Evolutionary conservation across 2,797 vertebrate species (phyloP).

Genomic region (Pangasius djambal): DNA sequence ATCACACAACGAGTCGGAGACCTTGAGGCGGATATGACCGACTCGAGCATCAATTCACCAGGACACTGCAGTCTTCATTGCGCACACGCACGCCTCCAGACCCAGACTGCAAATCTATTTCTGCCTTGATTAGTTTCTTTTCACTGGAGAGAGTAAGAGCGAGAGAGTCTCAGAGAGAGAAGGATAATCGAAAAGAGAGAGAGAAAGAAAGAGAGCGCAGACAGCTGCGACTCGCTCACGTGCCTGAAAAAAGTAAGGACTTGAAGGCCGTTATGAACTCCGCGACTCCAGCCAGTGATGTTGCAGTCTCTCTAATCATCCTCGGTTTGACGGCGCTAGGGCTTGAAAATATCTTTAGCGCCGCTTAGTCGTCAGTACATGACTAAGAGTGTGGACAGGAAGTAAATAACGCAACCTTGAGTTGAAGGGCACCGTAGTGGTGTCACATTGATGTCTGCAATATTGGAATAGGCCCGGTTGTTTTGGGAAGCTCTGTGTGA

Average conservation of each 20-base stretch:
- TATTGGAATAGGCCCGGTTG: background rate
- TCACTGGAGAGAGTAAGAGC: constrained; percentile 54
- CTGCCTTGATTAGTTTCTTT: constrained; percentile 68
- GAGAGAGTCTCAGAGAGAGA: constrained; percentile 17
- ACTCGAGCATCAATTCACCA: constrained; percentile 60
- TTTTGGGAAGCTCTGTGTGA: background rate
- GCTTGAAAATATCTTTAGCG: background rate
- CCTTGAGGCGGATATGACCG: constrained; percentile 58
- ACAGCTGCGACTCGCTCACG: background rate
- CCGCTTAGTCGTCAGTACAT: background rate
- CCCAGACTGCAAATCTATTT: constrained; percentile 60
- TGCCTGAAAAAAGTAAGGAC: constrained; percentile 16
- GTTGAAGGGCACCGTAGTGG: background rate
- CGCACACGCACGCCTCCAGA: constrained; percentile 41
- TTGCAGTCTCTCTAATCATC: background rate
- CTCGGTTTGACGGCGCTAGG: background rate
- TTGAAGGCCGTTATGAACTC: background rate
- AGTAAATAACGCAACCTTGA: background rate
- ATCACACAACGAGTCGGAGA: constrained; percentile 57
- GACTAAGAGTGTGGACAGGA: background rate
- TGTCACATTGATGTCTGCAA: background rate
- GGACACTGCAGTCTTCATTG: constrained; percentile 36
- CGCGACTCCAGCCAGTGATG: background rate
- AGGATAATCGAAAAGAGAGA: constrained; percentile 44
- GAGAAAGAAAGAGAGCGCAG: background rate